Evolutionary conservation across 2,888 invertebrate genomes (phyloP), one percentile per base, ranked within the genome.

Genomic region (Eucriotettix oculatus): DNA sequence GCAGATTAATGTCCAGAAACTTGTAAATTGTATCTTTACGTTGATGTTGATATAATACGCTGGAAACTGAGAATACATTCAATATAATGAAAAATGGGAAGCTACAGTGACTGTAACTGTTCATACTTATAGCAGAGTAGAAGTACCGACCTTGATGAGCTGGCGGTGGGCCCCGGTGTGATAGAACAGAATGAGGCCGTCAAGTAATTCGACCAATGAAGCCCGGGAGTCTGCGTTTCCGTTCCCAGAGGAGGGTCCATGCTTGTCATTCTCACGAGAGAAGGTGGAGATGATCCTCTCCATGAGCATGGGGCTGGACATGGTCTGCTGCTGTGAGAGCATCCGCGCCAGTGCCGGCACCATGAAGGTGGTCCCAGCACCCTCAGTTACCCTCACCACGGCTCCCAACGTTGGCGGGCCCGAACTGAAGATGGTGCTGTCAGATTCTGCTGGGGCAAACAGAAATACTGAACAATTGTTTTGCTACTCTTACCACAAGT

Each of bases 131-230:
- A 29, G 10, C n/a, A 56, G n/a, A n/a, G n/a, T n/a, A n/a, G n/a
- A n/a, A n/a, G n/a, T 14, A 53, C 29, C 16, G 60, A 65, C 66
- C 66, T 72, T 81, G 54, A 78, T 78, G 54, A 81, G 75, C 65
- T 86, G 83, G 67, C 84, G 84, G 66, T 84, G 82, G 1, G 84
- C 85, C 41, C 82, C 78, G 10, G 80, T 78, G 64, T 84, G 82
- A 68, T 85, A 87, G 57, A 87, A 72, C 0, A 85, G 75, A 11
- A 86, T 76, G 0, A 85, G 75, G 1, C 83, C 82, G 67, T 87
- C 86, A 3, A 86, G 68, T 1, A 87, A 73, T 59, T 84, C 79
- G 57, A 82, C 71, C 53, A 84, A 74, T 0, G 79, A 79, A 0
- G 72, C 68, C 12, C 72, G 71, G 2, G 74, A 67, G 65, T 80